Conservation (phyloP, 2,113 vertebrate genomes). For the Orcinus orca region DNA sequence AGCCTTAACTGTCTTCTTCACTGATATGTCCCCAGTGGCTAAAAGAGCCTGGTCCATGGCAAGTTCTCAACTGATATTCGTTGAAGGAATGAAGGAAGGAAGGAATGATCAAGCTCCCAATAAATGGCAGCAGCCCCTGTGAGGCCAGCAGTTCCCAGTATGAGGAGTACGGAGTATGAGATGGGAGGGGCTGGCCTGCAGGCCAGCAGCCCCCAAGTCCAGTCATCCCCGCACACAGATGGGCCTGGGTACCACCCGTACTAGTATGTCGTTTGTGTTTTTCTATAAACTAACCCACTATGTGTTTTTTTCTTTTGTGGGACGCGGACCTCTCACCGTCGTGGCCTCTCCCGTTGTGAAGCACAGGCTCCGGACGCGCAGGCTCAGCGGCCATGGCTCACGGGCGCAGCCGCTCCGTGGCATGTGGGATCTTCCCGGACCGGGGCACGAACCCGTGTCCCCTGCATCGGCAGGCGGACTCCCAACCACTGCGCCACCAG, state of each 20-base stretch:
- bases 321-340: no score
- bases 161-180: neutral
- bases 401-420: no score
- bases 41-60: neutral
- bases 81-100: neutral
- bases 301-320: neutral
- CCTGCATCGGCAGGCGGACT: no score
- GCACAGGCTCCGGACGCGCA: no score
- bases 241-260: neutral
- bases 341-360: no score
- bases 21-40: neutral
- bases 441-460: no score
- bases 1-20: slow-evolving; percentile 18
- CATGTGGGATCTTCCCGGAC: no score
- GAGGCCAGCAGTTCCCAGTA: neutral
- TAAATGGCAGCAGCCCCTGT: neutral
- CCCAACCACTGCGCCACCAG: no score
- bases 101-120: neutral
- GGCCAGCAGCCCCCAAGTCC: neutral
- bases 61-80: neutral
- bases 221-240: rapidly evolving
- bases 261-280: neutral
- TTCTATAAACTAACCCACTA: slow-evolving; percentile 39
- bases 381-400: no score
- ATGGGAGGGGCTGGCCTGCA: no score